A percentile compares a stretch with the other conserved stretches of the same genome.
phyloP scores from a whole-genome alignment of 2,113 vertebrate species.

The Erythrocercus mccallii region DNA sequence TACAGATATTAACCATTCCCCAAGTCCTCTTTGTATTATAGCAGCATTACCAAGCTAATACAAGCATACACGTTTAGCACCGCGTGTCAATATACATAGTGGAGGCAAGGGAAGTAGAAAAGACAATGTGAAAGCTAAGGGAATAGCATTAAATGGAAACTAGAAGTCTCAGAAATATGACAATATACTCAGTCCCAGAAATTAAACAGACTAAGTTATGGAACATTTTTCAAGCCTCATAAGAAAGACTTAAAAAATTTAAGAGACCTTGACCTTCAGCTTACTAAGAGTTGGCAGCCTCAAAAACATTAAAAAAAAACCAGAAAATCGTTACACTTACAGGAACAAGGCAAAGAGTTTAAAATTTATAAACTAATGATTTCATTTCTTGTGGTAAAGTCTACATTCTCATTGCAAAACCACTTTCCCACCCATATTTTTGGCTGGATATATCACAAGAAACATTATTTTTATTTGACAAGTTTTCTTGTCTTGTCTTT shows the following conservation, averaged over 20 bases:
- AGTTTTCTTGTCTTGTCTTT: background rate
- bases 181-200: background rate
- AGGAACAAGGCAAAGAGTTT: background rate
- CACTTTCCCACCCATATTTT: background rate
- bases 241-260: background rate
- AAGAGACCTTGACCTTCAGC: background rate
- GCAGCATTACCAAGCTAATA: background rate
- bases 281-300: background rate
- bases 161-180: background rate
- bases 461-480: background rate
- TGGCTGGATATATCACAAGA: background rate
- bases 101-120: background rate
- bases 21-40: background rate
- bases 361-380: background rate
- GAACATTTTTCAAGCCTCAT: background rate
- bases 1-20: background rate
- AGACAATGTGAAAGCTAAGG: background rate
- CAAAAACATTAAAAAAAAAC: background rate
- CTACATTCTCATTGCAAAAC: background rate
- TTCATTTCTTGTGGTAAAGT: background rate
- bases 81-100: background rate
- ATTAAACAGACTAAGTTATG: background rate
- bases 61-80: background rate
- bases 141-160: background rate
- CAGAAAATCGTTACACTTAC: background rate